Evolutionary conservation across 2,113 vertebrate species (phyloP).

Genomic region (Apteryx mantelli): DNA sequence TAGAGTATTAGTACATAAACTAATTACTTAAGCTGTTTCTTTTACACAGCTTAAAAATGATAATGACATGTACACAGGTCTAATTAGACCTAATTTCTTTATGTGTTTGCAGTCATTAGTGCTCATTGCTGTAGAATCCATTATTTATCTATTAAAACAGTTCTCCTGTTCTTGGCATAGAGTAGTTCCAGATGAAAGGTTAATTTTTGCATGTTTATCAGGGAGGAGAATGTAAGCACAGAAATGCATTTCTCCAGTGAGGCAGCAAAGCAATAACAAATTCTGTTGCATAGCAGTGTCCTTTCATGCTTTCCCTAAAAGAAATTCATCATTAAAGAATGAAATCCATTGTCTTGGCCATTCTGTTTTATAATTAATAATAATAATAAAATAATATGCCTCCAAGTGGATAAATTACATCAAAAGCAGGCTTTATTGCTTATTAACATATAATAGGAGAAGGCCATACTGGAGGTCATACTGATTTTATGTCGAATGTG

Average conservation of each 20-base stretch:
- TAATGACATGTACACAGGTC: not conserved
- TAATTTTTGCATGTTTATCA: slow-evolving; percentile 26
- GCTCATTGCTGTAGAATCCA: not conserved
- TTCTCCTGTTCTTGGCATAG: not conserved
- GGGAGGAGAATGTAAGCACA: not conserved
- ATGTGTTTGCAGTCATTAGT: not conserved
- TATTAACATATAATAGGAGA: not conserved
- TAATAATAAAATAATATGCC: not conserved
- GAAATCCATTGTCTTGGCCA: not conserved
- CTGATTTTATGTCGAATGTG: not conserved
- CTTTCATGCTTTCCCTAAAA: not conserved
- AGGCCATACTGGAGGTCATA: not conserved
- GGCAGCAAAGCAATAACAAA: not conserved
- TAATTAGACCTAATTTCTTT: slow-evolving; percentile 29
- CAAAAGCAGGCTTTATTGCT: not conserved
- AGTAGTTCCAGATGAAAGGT: slow-evolving; percentile 18
- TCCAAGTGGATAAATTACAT: not conserved
- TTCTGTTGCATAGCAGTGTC: not conserved
- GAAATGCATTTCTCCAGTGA: not conserved
- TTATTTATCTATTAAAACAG: slow-evolving; percentile 7
- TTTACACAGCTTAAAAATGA: not conserved
- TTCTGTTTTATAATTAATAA: not conserved
- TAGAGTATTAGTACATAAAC: not conserved
- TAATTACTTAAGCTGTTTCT: not conserved
- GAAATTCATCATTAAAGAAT: not conserved